Conservation (phyloP, 2,113 vertebrate species). For the Sceloporus tristichus region DNA sequence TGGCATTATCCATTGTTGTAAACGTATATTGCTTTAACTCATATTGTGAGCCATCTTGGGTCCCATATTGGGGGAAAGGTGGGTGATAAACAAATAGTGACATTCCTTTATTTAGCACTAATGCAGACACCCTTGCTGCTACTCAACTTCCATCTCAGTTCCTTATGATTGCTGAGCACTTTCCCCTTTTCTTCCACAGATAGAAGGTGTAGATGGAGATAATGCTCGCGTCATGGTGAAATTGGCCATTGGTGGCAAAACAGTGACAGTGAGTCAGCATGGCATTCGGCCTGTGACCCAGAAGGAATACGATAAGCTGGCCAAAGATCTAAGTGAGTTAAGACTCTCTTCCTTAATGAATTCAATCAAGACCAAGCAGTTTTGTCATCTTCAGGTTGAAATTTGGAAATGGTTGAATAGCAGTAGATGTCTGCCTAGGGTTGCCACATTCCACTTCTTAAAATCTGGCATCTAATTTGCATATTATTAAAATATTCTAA, state of each 20-base stretch:
- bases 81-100: no score
- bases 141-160: neutral
- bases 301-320: constrained; percentile 83
- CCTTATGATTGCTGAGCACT: neutral
- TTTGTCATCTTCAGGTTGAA: neutral
- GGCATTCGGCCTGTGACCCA: constrained; percentile 78
- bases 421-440: no score
- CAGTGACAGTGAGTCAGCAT: constrained; percentile 87
- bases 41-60: no score
- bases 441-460: no score
- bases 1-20: no score
- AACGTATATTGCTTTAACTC: no score
- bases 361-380: neutral
- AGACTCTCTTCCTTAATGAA: neutral
- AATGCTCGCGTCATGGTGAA: constrained; percentile 88
- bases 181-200: constrained; percentile 67
- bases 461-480: no score
- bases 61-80: no score
- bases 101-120: neutral
- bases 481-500: no score
- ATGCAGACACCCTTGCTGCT: neutral
- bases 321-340: constrained; percentile 40
- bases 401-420: neutral
- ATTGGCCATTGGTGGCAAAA: constrained; percentile 81
- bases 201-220: constrained; percentile 90